Evolutionary conservation across 2,113 vertebrate genomes (phyloP).

Genomic region (Crotalus tigris): DNA sequence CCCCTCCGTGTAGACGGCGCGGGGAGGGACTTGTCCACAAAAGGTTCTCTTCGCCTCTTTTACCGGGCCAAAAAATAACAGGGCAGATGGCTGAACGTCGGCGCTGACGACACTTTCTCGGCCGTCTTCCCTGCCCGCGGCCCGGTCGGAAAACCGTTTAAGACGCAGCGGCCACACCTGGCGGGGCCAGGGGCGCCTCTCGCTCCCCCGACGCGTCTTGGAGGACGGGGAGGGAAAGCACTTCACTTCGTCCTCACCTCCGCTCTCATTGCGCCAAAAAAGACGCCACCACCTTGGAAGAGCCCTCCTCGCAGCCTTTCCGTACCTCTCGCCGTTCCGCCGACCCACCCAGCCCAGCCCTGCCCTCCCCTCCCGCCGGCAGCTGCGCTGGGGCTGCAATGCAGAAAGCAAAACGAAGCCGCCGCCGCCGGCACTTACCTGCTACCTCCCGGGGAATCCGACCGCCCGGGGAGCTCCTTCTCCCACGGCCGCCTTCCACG

Average conservation of each 20-base stretch:
- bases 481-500: slow-evolving; percentile 62
- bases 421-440: slow-evolving; percentile 53
- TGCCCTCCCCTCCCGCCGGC: not conserved
- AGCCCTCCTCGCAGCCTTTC: not conserved
- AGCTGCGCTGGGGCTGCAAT: slow-evolving; percentile 27
- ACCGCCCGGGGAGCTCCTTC: slow-evolving; percentile 57
- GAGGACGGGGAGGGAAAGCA: not conserved
- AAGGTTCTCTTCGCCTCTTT: not conserved
- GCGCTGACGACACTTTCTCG: not conserved
- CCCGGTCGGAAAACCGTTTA: not conserved
- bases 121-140: not conserved
- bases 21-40: not conserved
- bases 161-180: not conserved
- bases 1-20: too few relatives aligned
- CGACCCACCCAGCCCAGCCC: not conserved
- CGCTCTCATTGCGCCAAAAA: not conserved
- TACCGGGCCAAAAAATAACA: not conserved
- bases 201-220: not conserved
- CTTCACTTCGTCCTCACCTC: not conserved
- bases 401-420: slow-evolving; percentile 13
- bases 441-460: slow-evolving; percentile 63
- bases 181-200: not conserved
- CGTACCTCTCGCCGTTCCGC: not conserved
- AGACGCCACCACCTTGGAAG: not conserved
- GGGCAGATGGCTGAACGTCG: not conserved